These are phyloP conservation scores for Anastatus disparis DNA, from an alignment of 1,140 invertebrate species.

Conservation along the genomic window DNA sequence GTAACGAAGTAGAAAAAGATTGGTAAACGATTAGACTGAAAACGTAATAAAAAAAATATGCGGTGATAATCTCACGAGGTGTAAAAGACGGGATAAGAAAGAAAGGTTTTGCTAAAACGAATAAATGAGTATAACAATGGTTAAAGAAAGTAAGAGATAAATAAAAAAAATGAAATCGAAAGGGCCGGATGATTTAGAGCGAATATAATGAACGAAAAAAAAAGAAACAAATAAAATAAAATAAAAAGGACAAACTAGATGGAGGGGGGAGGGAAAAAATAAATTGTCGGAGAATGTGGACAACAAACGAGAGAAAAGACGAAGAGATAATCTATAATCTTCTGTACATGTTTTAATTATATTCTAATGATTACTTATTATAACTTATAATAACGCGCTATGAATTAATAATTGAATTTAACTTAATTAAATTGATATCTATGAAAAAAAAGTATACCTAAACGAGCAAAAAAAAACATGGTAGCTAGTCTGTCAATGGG, in stretches of 20 bases:
- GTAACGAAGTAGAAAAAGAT: background rate
- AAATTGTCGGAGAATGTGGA: conserved; percentile 33
- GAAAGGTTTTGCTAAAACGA: no score
- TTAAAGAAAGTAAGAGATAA: no score
- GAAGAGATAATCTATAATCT: conserved; percentile 62
- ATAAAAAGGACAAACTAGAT: background rate
- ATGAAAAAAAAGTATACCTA: conserved; percentile 60
- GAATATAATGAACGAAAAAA: background rate
- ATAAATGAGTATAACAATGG: no score
- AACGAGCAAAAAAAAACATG: conserved; percentile 59
- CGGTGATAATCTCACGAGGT: background rate
- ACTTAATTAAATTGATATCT: conserved; percentile 62
- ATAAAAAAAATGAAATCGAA: no score
- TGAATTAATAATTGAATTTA: conserved; percentile 61
- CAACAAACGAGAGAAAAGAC: conserved; percentile 41
- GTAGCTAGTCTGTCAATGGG: conserved; percentile 65
- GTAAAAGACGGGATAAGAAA: background rate
- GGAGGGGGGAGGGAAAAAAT: conserved; percentile 8
- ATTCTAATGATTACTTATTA: conserved; percentile 64
- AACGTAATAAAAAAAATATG: background rate
- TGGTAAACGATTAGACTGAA: background rate
- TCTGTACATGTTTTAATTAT: conserved; percentile 66
- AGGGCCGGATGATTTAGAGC: no score
- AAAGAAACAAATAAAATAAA: background rate
- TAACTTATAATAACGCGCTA: conserved; percentile 61